These are phyloP conservation scores for Drosophila neotestacea DNA, from an alignment of 2,888 invertebrate genomes.

Conservation along the genomic window DNA sequence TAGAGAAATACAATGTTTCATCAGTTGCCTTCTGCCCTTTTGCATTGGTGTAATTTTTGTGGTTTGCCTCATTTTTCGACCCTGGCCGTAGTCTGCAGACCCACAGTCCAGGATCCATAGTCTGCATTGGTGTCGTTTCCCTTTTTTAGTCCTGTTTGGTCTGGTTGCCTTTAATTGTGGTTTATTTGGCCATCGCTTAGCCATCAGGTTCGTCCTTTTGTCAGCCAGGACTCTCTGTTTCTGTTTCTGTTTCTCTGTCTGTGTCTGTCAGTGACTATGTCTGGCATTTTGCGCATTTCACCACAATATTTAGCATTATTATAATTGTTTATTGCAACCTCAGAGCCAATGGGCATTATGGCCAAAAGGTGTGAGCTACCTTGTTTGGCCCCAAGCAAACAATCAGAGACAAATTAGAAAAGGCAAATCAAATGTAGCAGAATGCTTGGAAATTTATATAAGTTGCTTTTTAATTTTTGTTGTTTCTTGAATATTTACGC, in stretches of 20 bases:
- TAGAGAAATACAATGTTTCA: slow-evolving; percentile 19
- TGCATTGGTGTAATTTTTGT: slow-evolving; percentile 77
- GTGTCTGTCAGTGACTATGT: slow-evolving; percentile 24
- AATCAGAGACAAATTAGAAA: background rate
- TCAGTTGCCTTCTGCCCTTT: slow-evolving; percentile 11
- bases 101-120: slow-evolving; percentile 12
- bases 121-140: background rate
- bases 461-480: background rate
- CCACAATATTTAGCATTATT: slow-evolving; percentile 73
- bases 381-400: slow-evolving; percentile 4
- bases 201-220: slow-evolving; percentile 31
- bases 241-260: background rate
- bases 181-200: slow-evolving; percentile 34
- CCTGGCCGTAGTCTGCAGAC: slow-evolving; percentile 23
- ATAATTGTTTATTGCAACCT: slow-evolving; percentile 70
- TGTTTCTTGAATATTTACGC: no score
- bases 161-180: slow-evolving; percentile 41
- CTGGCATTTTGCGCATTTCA: slow-evolving; percentile 51
- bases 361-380: slow-evolving; percentile 28
- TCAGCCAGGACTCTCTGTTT: background rate
- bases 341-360: slow-evolving; percentile 30
- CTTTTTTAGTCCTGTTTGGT: background rate
- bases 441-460: background rate
- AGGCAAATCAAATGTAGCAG: background rate
- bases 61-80: slow-evolving; percentile 74